These are phyloP conservation scores for Linyphia triangularis DNA, from an alignment of 2,888 invertebrate species.

Conservation along the genomic window DNA sequence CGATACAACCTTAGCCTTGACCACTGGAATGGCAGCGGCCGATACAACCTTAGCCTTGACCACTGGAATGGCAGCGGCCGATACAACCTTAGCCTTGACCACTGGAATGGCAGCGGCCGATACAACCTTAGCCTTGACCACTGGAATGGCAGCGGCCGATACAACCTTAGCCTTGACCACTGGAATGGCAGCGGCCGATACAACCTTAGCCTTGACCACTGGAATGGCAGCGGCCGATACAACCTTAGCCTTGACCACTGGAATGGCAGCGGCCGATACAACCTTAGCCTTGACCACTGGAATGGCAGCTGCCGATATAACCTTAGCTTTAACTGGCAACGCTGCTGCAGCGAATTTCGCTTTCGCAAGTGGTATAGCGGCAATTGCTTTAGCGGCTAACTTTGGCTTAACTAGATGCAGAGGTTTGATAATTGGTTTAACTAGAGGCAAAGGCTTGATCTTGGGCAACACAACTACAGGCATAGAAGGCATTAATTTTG, in stretches of 20 bases:
- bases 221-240: too few relatives aligned
- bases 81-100: too few relatives aligned
- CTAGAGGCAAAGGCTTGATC: neutral
- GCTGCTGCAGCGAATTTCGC: slow-evolving; percentile 11
- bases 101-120: too few relatives aligned
- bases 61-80: too few relatives aligned
- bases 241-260: neutral
- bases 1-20: too few relatives aligned
- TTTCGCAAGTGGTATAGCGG: neutral
- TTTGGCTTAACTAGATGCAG: neutral
- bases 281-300: slow-evolving; percentile 31
- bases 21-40: too few relatives aligned
- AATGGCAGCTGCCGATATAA: slow-evolving; percentile 9
- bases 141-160: too few relatives aligned
- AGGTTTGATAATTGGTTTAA: neutral
- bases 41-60: too few relatives aligned
- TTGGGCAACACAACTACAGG: neutral
- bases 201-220: neutral
- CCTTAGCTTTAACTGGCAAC: neutral
- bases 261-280: too few relatives aligned
- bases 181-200: too few relatives aligned
- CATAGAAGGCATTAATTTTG: neutral
- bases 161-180: too few relatives aligned
- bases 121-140: too few relatives aligned
- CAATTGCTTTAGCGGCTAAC: neutral